Evolutionary conservation across 2,888 invertebrate species (phyloP), one percentile per base, ranked within the genome.

Genomic region (Molorchus minor): DNA sequence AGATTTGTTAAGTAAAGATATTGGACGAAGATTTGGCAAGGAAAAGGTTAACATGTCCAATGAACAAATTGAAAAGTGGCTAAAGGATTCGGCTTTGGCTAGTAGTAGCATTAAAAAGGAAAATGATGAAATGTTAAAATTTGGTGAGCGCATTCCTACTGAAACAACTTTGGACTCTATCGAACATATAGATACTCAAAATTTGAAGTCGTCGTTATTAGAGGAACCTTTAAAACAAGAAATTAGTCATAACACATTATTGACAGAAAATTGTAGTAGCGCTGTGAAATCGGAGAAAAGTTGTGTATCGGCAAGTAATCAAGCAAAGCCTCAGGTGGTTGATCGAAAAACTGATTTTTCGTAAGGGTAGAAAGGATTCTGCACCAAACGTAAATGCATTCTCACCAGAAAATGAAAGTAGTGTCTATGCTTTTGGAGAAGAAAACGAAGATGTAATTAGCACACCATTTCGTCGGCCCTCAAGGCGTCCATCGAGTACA

Each of bases 401-500:
- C 76, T 88, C 87, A 0, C 86, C 86, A 0, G 87, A 87, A 65
- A 88, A 88, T 71, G 88, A 89, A 73, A 87, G 87, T 59, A 88
- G 88, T 58, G 86, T 89, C 12, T 89, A 90, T 71, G 89, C 89
- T 1, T 90, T 90, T 74, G 88, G 88, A 65, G 87, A 87, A 62
- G 88, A 88, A 38, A 84, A 84, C 21, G 88, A 88, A 58, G 82
- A 84, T 13, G 73, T 80, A 0, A 78, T 84, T 16, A 84, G 81
- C 55, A 85, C 86, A 12, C 87, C 87, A 1, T 88, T 88, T 72
- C 77, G 86, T 29, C 75, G 85, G 43, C 83, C 83, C 38, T 79
- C 80, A 30, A 75, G 84, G 53, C 75, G 85, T 38, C 83, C 83
- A 49, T 78, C 80, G 21, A 80, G 81, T 65, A 81, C 81, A 0